Evolutionary conservation across 2,113 vertebrate genomes (phyloP), one percentile per base, ranked within the genome.

Genomic region (Zosterops borbonicus): DNA sequence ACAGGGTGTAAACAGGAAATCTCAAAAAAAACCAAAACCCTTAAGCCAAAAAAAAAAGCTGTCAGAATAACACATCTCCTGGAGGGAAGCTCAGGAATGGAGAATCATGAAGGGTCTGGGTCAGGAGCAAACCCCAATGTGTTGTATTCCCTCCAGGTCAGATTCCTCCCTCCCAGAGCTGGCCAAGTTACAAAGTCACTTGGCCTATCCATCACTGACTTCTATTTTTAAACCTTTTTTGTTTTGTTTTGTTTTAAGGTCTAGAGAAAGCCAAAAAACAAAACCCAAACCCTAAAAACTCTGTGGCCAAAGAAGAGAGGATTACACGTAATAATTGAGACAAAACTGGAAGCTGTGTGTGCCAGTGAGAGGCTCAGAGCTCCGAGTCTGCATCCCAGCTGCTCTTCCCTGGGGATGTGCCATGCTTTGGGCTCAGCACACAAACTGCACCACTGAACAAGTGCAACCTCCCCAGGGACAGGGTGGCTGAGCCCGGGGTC

Each of bases 1-100:
- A 82, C 56, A 79, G 86, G 65, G 62, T 88, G 56, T 95, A 97
- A 97, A 98, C 97, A 98, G 96, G 97, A 97, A 97, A 92, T 76
- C 58, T 84, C 23, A 74, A 80, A 69, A 69, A 79, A 80, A 82
- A 82, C 9, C 10, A 5, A 7, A 33, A 6, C 9, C 53, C 46
- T 28, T 33, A 39, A 75, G 58, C 12, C 9, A 82, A 82, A 77
- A 62, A 33, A 69, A 82, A 68, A 65, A 42, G 22, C 71, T 85
- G 82, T 59, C 49, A 80, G 65, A 83, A 83, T 59, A 75, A 31
- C 18, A 8, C 11, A 33, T 39, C 55, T 83, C 70, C 83, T 94
- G 70, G 55, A 90, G 50, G 4, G 3, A 5, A 58, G 37, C 17
- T 83, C 50, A 27, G 31, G 56, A 41, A 55, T 28, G n/a, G 37